Evolutionary conservation across 2,888 invertebrate species (phyloP), one percentile per base, ranked within the genome.

Genomic region (Lacanobia wlatinum): DNA sequence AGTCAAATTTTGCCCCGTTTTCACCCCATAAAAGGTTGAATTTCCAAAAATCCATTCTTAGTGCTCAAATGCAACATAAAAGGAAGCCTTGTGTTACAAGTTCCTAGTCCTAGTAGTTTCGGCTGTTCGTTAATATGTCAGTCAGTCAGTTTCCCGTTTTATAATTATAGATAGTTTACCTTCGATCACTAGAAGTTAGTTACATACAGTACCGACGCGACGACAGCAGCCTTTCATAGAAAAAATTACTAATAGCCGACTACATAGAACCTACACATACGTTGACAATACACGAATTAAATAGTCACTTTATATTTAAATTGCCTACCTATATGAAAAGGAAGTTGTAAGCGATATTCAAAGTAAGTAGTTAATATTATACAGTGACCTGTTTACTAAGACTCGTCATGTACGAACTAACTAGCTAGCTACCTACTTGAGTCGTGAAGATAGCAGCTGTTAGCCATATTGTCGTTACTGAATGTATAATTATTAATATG

Each of bases 271-370:
- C 50, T 58, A 73, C 64, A 63, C 53, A 43, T 43, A 38, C 56
- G 65, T 75, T 71, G 70, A 83, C 81, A 81, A 83, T 81, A 74
- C 23, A 80, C 43, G 69, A 78, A 84, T 71, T 70, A 67, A 70
- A 62, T 53, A 73, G 28, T 14, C 64, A 78, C 78, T 82, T 78
- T 78, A 71, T 73, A 84, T 81, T 83, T 70, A 84, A 84, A 83
- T 83, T 83, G 66, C 65, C 18, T 76, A 34, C 65, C 18, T 76
- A 34, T 78, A 70, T 70, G 73, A 78, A 84, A 68, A 84, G 78
- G 83, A 84, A 84, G 78, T 84, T 73, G 71, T 78, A 84, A 84
- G 46, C 70, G 68, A 69, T 84, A 83, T 81, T 80, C 76, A 84
- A 73, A 70, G 59, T 78, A 78, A 63, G 75, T 71, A 77, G 73